Conservation (phyloP, 2,888 invertebrate species). For the Ochlodes sylvanus region DNA sequence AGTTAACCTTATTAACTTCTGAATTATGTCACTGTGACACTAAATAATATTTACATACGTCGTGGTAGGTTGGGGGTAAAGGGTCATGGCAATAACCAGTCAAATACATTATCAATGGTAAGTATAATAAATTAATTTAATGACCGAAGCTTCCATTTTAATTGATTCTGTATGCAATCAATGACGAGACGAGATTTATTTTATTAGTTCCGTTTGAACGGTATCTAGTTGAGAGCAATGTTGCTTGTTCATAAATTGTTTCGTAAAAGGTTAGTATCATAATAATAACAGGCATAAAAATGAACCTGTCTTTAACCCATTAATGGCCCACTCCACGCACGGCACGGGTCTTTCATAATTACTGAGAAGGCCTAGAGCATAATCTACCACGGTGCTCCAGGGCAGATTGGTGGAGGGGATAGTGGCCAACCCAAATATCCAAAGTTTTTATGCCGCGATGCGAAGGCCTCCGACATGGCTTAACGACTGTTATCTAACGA, state of each 20-base stretch:
- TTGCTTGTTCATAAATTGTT: background rate
- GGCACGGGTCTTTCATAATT: too few relatives aligned
- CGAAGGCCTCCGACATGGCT: too few relatives aligned
- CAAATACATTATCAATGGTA: slow-evolving; percentile 10
- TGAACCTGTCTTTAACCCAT: too few relatives aligned
- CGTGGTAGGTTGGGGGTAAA: slow-evolving; percentile 12
- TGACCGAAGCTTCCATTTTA: slow-evolving; percentile 7
- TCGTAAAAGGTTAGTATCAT: too few relatives aligned
- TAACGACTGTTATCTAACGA: too few relatives aligned
- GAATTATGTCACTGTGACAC: background rate
- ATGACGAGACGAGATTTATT: slow-evolving; percentile 12
- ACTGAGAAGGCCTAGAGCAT: too few relatives aligned
- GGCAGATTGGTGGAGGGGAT: too few relatives aligned
- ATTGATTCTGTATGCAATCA: slow-evolving; percentile 7
- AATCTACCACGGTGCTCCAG: too few relatives aligned
- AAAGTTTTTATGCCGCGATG: too few relatives aligned
- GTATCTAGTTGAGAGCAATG: slow-evolving; percentile 7
- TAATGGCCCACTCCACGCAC: too few relatives aligned
- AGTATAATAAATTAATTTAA: slow-evolving; percentile 12
- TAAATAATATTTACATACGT: background rate
- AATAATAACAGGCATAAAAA: too few relatives aligned
- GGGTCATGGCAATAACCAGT: slow-evolving; percentile 2
- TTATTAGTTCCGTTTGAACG: slow-evolving; percentile 5
- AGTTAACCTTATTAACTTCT: background rate
- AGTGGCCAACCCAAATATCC: too few relatives aligned